phyloP scores from a whole-genome alignment of 2,113 vertebrate species.

The Cavia porcellus region DNA sequence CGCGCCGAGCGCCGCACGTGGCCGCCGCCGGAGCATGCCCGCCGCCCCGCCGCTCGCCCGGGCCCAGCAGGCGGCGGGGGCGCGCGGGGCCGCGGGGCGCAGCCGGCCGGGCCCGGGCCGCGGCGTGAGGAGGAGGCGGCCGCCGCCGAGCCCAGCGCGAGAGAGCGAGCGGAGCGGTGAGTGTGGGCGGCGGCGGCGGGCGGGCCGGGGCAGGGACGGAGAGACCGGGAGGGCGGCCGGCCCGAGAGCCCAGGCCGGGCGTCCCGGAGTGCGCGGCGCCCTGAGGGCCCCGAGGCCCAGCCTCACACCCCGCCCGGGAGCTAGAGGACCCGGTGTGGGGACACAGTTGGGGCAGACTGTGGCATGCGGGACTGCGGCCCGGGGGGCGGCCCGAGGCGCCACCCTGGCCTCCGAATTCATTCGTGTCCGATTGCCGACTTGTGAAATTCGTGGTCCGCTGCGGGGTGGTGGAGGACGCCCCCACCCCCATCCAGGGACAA shows the following conservation, averaged over 20 bases:
- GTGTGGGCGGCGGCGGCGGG: background rate
- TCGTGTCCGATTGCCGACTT: background rate
- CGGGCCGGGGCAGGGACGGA: background rate
- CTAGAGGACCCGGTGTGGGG: background rate
- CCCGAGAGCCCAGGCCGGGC: background rate
- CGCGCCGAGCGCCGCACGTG: slow-evolving; percentile 2
- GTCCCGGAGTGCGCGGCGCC: background rate
- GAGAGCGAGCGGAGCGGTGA: background rate
- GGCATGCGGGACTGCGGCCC: background rate
- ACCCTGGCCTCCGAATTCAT: background rate
- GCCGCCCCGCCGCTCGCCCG: slow-evolving; percentile 49
- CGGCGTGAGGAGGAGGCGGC: slow-evolving; percentile 36
- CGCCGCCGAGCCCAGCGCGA: slow-evolving; percentile 62
- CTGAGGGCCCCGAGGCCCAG: background rate
- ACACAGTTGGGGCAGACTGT: background rate
- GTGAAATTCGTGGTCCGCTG: background rate
- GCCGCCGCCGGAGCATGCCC: slow-evolving; percentile 63
- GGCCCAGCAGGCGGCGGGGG: slow-evolving; percentile 64
- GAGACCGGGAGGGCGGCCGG: background rate
- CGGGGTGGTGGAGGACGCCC: background rate
- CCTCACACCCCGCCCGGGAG: background rate
- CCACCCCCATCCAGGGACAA: slow-evolving; percentile 37
- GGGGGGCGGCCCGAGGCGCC: background rate
- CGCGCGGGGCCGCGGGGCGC: slow-evolving; percentile 66
- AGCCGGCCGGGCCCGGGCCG: slow-evolving; percentile 60